Base-by-base conservation (phyloP, 2,797 vertebrate genomes). In the Peromyscus attwateri region DNA sequence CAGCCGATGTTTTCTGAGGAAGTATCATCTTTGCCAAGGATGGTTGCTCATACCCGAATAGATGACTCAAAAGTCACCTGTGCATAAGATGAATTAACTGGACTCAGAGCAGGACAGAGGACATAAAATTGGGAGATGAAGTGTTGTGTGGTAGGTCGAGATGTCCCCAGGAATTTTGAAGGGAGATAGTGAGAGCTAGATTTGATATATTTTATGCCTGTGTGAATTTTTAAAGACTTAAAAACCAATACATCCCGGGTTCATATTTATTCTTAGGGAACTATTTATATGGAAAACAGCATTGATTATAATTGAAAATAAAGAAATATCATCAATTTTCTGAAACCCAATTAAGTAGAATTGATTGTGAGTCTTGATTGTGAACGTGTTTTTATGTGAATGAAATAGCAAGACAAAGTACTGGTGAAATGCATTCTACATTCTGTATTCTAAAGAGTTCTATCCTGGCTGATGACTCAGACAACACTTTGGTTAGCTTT, bases 291-390 rank as follows among this genome's bases (percentile, higher is more conserved):
- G 5, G 7, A 4, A 3, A 49, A 19, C 5, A 17, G 4, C 19
- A 25, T 85, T 87, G 11, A 83, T 92, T 64, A 70, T 57, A 40
- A 46, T 75, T 71, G 68, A 79, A 93, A 64, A n/a, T 12, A 29
- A 82, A 57, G 0, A 91, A 34, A 34, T 79, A 1, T 55, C 0
- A 16, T 43, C 4, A 16, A 4, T 90, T 70, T 96, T 40, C 23
- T 91, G 60, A 70, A 27, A 89, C 1, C 37, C 1, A 16, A 37
- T 46, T 52, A 34, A 87, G 60, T 52, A 66, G 49, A 91, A 70
- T 40, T 40, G 4, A 40, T 40, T 40, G 40, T 40, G 0, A 27
- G 8, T 43, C 16, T 92, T 40, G 27, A 73, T 66, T 87, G 62
- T 80, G 83, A 27, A 77, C 9, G 71, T 55, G 2, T 87, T 71